A percentile compares a stretch with the other conserved stretches of the same genome.
Conservation (phyloP, 2,888 invertebrate species). For the Chymomyza procnemis region DNA sequence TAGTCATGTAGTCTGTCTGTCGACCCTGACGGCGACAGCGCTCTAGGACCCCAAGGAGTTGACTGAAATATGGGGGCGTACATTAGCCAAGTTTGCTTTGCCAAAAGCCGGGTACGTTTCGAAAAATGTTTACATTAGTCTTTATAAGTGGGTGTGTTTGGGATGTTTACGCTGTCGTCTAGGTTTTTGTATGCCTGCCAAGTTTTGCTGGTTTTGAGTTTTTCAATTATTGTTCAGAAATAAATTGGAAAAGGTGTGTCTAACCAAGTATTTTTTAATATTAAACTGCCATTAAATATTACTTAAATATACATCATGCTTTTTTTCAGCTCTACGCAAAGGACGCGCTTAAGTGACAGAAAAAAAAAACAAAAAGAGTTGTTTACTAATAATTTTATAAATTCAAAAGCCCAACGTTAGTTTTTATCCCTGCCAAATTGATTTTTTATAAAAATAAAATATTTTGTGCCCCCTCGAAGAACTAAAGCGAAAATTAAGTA, state of each 20-base stretch:
- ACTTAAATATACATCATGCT: not conserved
- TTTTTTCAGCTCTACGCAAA: conserved; percentile 74
- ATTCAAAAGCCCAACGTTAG: conserved; percentile 64
- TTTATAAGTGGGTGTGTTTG: not conserved
- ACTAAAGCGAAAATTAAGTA: conserved; percentile 34
- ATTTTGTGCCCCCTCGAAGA: conserved; percentile 15
- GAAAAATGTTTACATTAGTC: not conserved
- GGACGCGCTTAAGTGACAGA: conserved; percentile 75
- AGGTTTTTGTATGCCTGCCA: not conserved
- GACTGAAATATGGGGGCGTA: not conserved
- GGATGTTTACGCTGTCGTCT: not conserved
- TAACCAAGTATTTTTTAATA: not conserved
- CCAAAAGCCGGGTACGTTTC: not conserved
- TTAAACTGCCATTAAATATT: not conserved
- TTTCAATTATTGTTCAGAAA: not conserved
- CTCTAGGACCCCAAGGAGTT: not conserved
- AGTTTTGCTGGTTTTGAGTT: not conserved
- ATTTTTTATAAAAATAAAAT: conserved; percentile 14
- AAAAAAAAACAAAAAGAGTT: not conserved
- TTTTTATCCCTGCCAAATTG: conserved; percentile 46
- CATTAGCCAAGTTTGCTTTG: not conserved
- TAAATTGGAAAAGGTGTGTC: not conserved
- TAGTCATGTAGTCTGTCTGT: conserved; percentile 7
- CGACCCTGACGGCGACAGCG: not conserved
- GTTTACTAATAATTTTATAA: conserved; percentile 17